Conservation (phyloP, 2,797 vertebrate species). For the Ptychobarbus kaznakovi region DNA sequence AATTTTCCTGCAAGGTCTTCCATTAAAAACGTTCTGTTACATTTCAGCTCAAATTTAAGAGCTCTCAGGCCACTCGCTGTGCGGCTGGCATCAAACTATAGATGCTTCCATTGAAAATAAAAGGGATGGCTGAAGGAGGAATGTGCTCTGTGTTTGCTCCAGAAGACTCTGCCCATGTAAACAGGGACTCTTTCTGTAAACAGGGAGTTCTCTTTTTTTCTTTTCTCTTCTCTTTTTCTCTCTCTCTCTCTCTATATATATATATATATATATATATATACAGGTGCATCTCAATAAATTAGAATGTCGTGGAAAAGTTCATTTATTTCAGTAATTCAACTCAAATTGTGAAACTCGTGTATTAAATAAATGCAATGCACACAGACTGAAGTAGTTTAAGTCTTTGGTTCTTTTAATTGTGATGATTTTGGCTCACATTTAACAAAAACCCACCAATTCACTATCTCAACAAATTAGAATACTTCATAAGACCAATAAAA, state of each 20-base stretch:
- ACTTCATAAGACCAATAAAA: too few species aligned
- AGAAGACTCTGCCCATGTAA: slow-evolving; percentile 66
- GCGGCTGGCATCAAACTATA: slow-evolving; percentile 55
- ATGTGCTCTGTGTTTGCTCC: slow-evolving; percentile 69
- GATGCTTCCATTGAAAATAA: slow-evolving; percentile 64
- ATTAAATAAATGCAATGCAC: too few species aligned
- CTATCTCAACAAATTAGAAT: too few species aligned
- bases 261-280: neutral
- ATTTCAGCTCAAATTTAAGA: slow-evolving; percentile 46
- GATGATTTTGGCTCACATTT: too few species aligned
- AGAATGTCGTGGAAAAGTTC: too few species aligned
- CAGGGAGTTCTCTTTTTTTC: slow-evolving; percentile 6
- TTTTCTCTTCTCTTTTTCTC: neutral
- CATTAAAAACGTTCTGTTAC: slow-evolving; percentile 51
- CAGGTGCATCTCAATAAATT: too few species aligned
- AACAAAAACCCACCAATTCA: too few species aligned
- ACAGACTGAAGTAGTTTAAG: too few species aligned
- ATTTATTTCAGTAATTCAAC: too few species aligned
- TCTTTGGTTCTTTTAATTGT: too few species aligned
- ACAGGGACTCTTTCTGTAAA: slow-evolving; percentile 58
- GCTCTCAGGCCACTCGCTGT: slow-evolving; percentile 40
- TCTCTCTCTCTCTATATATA: neutral
- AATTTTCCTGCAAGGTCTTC: slow-evolving; percentile 42
- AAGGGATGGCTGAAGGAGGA: slow-evolving; percentile 68
- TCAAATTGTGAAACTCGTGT: too few species aligned